phyloP scores from a whole-genome alignment of 1,140 invertebrate genomes.

The Bombus difficillimus region DNA sequence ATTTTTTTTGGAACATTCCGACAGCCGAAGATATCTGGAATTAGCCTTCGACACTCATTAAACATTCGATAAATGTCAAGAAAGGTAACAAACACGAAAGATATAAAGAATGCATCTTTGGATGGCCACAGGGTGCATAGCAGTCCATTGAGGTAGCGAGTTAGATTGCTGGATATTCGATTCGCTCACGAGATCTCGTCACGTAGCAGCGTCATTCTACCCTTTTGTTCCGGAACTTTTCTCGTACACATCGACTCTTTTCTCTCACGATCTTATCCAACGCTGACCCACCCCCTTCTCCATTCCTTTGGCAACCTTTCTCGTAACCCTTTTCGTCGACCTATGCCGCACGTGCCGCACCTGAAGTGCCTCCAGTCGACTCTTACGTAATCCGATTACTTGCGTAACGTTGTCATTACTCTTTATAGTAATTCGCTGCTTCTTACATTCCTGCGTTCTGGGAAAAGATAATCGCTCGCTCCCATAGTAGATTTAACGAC shows the following conservation, averaged over 20 bases:
- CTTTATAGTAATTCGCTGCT: conserved; percentile 38
- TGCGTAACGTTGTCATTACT: conserved; percentile 45
- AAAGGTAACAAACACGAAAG: background rate
- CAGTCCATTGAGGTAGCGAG: background rate
- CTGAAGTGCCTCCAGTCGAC: conserved; percentile 28
- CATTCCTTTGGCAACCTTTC: conserved; percentile 34
- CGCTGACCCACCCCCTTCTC: background rate
- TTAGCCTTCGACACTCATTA: background rate
- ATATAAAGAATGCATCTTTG: background rate
- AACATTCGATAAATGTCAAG: background rate
- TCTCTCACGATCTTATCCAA: conserved; percentile 55
- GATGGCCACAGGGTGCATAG: background rate
- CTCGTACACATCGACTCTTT: conserved; percentile 45
- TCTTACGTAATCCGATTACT: conserved; percentile 48
- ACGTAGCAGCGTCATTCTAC: conserved; percentile 36
- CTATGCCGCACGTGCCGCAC: conserved; percentile 55
- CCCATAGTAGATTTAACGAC: background rate
- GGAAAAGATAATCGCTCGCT: background rate
- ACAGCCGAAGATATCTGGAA: background rate
- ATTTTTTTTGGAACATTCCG: too few species aligned
- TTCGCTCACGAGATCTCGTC: conserved; percentile 27
- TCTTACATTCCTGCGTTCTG: conserved; percentile 2
- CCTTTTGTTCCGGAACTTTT: conserved; percentile 46
- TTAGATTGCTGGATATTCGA: conserved; percentile 6
- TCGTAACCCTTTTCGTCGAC: conserved; percentile 49